Evolutionary conservation across 1,140 invertebrate species (phyloP), one percentile per base, ranked within the genome.

Genomic region (Varroa destructor): DNA sequence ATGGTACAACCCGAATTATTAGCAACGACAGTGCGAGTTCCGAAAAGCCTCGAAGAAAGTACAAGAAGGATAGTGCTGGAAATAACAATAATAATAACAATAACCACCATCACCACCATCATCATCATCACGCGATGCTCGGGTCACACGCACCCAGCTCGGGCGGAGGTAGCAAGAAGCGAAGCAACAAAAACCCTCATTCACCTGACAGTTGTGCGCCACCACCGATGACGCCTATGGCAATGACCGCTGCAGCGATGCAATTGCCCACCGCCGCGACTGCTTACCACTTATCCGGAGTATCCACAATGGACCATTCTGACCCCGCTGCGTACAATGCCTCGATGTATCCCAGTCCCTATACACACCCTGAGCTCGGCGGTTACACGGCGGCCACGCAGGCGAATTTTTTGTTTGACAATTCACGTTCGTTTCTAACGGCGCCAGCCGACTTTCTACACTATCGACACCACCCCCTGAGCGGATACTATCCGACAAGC

Each of bases 11-110:
- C 8, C 46, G 46, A 51, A 51, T 51, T 51, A 51, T 51, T 51
- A 51, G 46, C 46, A 51, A 67, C 61, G 61, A 67, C 12, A 67
- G 40, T 40, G 40, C 40, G 40, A 67, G 46, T 51, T 67, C 61
- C 61, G 61, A 67, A 37, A 67, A 67, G 61, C 61, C 61, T 12
- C 40, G 61, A 46, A 67, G 61, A 46, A 67, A 67, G 61, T 67
- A 67, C 61, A 67, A 67, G 61, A 67, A 67, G 61, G 61, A 67
- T 51, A 51, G 46, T 51, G 46, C 46, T 8, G 46, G 46, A 3
- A 51, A 51, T 51, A 51, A 51, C 8, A 51, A 51, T 51, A 51
- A 51, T 51, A 51, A 51, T 51, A 51, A 51, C 8, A 3, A 51
- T 51, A 3, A 51, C 46, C 46, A 51, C 8, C 46, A 51, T 51